Base-by-base conservation (phyloP, 2,113 vertebrate genomes). In the Melanerpes aurifrons region DNA sequence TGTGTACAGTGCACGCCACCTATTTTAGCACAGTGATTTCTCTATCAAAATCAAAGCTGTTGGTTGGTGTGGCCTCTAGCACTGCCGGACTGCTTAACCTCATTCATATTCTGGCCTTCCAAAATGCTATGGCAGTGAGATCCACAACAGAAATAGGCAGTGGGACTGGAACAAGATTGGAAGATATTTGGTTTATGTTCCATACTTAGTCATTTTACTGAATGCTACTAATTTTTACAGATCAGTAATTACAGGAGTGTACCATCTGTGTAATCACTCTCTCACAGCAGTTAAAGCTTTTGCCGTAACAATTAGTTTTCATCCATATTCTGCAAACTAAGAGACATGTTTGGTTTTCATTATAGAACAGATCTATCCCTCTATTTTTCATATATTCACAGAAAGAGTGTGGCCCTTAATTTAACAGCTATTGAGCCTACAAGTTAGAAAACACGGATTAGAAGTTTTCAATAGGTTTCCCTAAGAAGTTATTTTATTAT, bases 1-100 rank as follows among this genome's bases (percentile, higher is more conserved):
- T 22, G 37, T 72, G 5, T 32, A 50, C 0, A 64, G 47, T 0
- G 0, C 56, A 58, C 22, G 28, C 31, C 24, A 75, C 7, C 76
- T 9, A 35, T 35, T 59, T 43, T 43, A 85, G 47, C 50, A 56
- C 18, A 45, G 29, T 50, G 6, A 68, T 43, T 73, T 50, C 61
- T 63, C 21, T 15, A 56, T 12, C 31, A 90, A 69, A 78, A 54
- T 3, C 15, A 87, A 57, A 68, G 40, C 18, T 43, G 40, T 7
- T 3, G 9, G 18, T 3, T 25, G 35, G 35, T 48, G 19, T 26
- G 48, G 37, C 45, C 26, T 66, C 50, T 18, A 40, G 71, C 29
- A 47, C 10, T 0, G 2, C 24, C 54, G 84, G 15, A 69, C 35
- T 20, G 7, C 29, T 91, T 35, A 76, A 76, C 54, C 9, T 86